A percentile compares a stretch with the other conserved stretches of the same genome.
These are phyloP conservation scores for Epizoanthus fatuus DNA, from an alignment of 92 coral and sea anemone species.

Conservation along the genomic window DNA sequence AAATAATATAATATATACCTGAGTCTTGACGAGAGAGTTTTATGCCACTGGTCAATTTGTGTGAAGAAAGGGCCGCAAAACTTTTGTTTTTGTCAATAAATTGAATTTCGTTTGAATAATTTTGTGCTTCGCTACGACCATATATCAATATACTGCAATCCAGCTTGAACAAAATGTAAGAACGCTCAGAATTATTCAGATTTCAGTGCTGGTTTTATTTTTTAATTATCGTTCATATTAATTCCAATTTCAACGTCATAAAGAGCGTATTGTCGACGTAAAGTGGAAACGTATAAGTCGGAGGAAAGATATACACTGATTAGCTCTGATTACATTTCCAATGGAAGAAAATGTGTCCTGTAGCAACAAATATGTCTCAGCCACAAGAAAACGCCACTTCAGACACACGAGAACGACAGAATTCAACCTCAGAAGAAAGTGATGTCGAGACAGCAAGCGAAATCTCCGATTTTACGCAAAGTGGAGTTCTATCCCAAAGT, in stretches of 20 bases:
- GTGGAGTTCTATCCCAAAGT: not conserved
- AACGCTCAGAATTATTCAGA: not conserved
- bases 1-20: too few relatives aligned
- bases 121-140: not conserved
- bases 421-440: constrained; percentile 1
- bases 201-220: not conserved
- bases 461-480: not conserved
- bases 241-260: constrained; percentile 26
- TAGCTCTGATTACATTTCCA: too few relatives aligned
- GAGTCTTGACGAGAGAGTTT: too few relatives aligned
- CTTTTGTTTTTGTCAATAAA: constrained; percentile 29
- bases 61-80: not conserved
- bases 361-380: constrained; percentile 18
- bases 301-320: not conserved
- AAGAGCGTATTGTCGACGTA: not conserved
- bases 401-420: not conserved
- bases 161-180: not conserved
- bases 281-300: not conserved
- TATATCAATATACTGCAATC: not conserved
- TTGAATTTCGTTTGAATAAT: constrained; percentile 4
- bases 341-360: constrained; percentile 12
- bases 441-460: constrained; percentile 10
- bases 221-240: not conserved
- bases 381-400: not conserved
- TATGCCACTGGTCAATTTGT: too few relatives aligned